A percentile compares a stretch with the other conserved stretches of the same genome.
Evolutionary conservation across 2,113 vertebrate species (phyloP).

Genomic region (Anas platyrhynchos): DNA sequence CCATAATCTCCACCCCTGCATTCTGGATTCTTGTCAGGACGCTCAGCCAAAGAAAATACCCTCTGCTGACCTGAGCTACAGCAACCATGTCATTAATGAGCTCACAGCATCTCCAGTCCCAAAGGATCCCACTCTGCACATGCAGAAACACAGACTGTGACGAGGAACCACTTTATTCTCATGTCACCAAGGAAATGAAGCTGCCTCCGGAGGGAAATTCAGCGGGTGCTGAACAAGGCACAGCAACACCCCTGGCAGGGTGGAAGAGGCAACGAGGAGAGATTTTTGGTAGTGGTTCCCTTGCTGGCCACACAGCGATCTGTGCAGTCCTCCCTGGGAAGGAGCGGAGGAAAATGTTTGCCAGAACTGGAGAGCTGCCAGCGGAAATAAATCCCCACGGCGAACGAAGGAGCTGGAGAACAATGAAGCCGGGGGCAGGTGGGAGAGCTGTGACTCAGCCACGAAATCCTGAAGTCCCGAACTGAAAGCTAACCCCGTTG

Average conservation of each 20-base stretch:
- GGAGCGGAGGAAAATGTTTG: not conserved
- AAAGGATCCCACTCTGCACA: not conserved
- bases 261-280: not conserved
- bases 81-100: not conserved
- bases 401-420: not conserved
- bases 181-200: accelerated
- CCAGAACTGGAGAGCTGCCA: not conserved
- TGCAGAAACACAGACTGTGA: not conserved
- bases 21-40: constrained; percentile 3
- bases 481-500: not conserved
- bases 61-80: not conserved
- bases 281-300: not conserved
- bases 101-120: not conserved
- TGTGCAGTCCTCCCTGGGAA: not conserved
- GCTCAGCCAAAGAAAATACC: not conserved
- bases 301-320: not conserved
- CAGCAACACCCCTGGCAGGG: not conserved
- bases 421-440: accelerated
- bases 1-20: not conserved
- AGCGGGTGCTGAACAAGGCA: not conserved
- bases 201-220: not conserved
- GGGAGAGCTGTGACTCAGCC: not conserved
- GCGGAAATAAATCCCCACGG: not conserved
- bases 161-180: not conserved
- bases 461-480: not conserved